These are phyloP conservation scores for Napeogenes inachia DNA, from an alignment of 2,888 invertebrate species.

Conservation along the genomic window DNA sequence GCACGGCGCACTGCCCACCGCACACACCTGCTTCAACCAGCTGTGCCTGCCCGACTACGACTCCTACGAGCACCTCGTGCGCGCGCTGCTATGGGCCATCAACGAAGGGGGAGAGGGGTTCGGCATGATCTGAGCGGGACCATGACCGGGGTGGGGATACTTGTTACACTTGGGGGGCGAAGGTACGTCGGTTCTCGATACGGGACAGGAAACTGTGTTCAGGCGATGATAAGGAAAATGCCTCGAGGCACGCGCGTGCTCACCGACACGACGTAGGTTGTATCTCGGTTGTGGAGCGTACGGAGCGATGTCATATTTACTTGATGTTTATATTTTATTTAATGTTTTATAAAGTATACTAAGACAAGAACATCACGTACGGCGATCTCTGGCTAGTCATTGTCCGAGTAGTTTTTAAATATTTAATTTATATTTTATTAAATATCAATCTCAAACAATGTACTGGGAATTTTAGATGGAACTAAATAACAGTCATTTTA, in stretches of 20 bases:
- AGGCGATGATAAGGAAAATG: too few relatives aligned
- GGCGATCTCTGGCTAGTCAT: slow-evolving; percentile 13
- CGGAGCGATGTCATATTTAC: too few relatives aligned
- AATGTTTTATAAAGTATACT: too few relatives aligned
- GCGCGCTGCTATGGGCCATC: slow-evolving; percentile 92
- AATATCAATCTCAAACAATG: not conserved
- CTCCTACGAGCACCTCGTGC: slow-evolving; percentile 94
- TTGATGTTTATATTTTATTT: too few relatives aligned
- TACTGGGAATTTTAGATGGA: too few relatives aligned
- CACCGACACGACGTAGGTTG: not conserved
- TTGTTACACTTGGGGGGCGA: not conserved
- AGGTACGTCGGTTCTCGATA: not conserved
- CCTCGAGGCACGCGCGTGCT: too few relatives aligned
- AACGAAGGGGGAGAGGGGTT: slow-evolving; percentile 98
- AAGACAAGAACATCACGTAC: not conserved
- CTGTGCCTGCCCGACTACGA: slow-evolving; percentile 96
- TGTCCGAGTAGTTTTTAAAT: slow-evolving; percentile 10
- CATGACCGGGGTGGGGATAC: not conserved
- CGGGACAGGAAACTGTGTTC: not conserved
- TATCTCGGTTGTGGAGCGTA: not conserved
- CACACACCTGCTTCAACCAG: slow-evolving; percentile 98
- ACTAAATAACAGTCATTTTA: too few relatives aligned
- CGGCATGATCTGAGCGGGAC: slow-evolving; percentile 55
- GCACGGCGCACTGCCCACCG: slow-evolving; percentile 93
- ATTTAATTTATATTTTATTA: not conserved